Conservation (phyloP, 2,888 invertebrate species). For the Meta bourneti region DNA sequence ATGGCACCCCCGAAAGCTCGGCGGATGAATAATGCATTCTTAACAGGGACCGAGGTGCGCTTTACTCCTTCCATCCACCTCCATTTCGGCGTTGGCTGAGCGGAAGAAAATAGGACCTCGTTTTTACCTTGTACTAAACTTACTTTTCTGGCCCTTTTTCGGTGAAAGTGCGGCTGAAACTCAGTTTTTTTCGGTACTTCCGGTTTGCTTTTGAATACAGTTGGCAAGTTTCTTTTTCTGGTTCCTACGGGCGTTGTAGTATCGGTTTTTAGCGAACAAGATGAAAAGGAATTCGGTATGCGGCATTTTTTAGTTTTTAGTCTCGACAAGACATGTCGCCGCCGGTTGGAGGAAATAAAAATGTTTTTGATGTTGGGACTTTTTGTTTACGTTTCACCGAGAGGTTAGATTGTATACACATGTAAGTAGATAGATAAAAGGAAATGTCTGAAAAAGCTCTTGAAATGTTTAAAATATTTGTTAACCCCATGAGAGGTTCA, state of each 20-base stretch:
- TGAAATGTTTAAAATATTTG: too few relatives aligned
- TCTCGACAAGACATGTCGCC: not conserved
- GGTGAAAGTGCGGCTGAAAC: constrained; percentile 26
- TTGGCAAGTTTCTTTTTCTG: constrained; percentile 19
- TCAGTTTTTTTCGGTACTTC: constrained; percentile 48
- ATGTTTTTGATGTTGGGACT: not conserved
- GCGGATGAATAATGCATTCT: constrained; percentile 69
- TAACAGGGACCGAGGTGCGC: constrained; percentile 60
- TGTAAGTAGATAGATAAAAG: too few relatives aligned
- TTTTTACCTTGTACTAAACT: constrained; percentile 51
- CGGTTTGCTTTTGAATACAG: constrained; percentile 53
- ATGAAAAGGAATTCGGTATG: not conserved
- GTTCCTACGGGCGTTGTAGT: not conserved
- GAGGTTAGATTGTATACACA: not conserved
- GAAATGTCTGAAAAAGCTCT: too few relatives aligned
- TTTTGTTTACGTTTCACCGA: not conserved
- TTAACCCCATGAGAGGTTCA: too few relatives aligned
- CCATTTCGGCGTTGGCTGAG: constrained; percentile 63
- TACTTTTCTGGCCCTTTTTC: constrained; percentile 41
- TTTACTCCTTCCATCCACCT: constrained; percentile 50
- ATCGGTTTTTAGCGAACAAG: not conserved
- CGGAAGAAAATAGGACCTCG: constrained; percentile 68
- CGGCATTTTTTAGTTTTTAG: not conserved
- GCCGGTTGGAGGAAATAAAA: constrained; percentile 7
- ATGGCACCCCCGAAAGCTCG: constrained; percentile 47